Evolutionary conservation across 2,797 vertebrate genomes (phyloP), one percentile per base, ranked within the genome.

Genomic region (Onychomys leucogaster): DNA sequence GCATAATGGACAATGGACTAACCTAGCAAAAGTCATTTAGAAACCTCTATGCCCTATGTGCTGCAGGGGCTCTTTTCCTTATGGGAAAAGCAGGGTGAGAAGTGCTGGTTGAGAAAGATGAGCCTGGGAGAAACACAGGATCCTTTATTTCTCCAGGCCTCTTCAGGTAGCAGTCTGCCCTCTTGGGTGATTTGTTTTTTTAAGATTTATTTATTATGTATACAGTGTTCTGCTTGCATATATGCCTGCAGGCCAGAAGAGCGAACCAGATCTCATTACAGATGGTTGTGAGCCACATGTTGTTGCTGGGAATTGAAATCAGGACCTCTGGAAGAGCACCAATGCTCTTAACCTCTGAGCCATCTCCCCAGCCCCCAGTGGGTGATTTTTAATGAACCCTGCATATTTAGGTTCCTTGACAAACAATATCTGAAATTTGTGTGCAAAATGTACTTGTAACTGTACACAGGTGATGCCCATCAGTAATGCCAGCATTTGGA

Each of bases 361-460:
- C 4, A 52, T 52, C 52, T 52, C 13, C 3, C 52, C 52, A 52
- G 52, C 52, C 52, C 52, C 4, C 13, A 52, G 52, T 92, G 57
- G 61, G 52, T 41, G 69, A 29, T 93, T 94, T 85, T 55, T 52
- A 78, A 69, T 37, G 88, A 73, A 37, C 86, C 77, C 55, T 91
- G 75, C 37, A 41, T 23, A 7, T 82, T 83, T 67, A 32, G 21
- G 61, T 78, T 89, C 78, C 11, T 32, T 71, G 46, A 49, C 14
- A 93, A 55, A 19, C 13, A 27, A 43, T n/a, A 81, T 41, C 29
- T 81, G 77, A 52, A 73, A 89, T 46, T 80, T 75, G 89, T 4
- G 37, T 49, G 34, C 29, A 82, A 59, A 65, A 37, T 46, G 77
- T 90, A 12, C 61, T 29, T 52, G 46, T 77, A 49, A 29, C 41